These are phyloP conservation scores for Entomobrya multifasciata DNA, from an alignment of 2,888 invertebrate genomes.

Conservation along the genomic window DNA sequence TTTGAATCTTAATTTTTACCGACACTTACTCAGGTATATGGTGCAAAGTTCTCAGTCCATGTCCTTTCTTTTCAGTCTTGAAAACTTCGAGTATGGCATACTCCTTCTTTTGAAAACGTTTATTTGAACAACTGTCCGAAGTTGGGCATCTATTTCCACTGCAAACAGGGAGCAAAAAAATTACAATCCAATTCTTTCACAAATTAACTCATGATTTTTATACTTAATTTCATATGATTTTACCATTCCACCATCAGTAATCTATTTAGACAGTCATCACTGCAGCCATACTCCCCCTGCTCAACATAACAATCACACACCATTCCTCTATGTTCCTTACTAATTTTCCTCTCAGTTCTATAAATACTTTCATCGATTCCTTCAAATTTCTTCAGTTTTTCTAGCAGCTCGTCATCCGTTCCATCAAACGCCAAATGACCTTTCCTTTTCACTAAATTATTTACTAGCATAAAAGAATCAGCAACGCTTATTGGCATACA, in stretches of 20 bases:
- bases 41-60: conserved; percentile 91
- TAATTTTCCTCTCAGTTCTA: conserved; percentile 87
- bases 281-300: conserved; percentile 93
- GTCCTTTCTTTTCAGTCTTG: conserved; percentile 95
- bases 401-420: conserved; percentile 82
- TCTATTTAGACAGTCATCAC: conserved; percentile 97
- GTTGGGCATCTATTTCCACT: conserved; percentile 95
- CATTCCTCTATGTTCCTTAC: conserved; percentile 96
- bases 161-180: conserved; percentile 19
- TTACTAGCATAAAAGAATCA: conserved; percentile 25
- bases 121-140: conserved; percentile 95
- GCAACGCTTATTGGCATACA: conserved; percentile 12
- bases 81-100: conserved; percentile 90
- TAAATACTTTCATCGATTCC: conserved; percentile 93
- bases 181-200: neutral
- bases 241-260: conserved; percentile 99
- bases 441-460: conserved; percentile 70
- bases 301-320: conserved; percentile 95
- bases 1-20: too few relatives aligned
- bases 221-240: conserved; percentile 80
- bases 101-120: conserved; percentile 93
- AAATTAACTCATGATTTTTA: too few relatives aligned
- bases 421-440: conserved; percentile 75
- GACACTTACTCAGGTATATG: conserved; percentile 86
- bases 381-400: conserved; percentile 88